Evolutionary conservation across 2,888 invertebrate genomes (phyloP).

Genomic region (Caenorhabditis sp.): DNA sequence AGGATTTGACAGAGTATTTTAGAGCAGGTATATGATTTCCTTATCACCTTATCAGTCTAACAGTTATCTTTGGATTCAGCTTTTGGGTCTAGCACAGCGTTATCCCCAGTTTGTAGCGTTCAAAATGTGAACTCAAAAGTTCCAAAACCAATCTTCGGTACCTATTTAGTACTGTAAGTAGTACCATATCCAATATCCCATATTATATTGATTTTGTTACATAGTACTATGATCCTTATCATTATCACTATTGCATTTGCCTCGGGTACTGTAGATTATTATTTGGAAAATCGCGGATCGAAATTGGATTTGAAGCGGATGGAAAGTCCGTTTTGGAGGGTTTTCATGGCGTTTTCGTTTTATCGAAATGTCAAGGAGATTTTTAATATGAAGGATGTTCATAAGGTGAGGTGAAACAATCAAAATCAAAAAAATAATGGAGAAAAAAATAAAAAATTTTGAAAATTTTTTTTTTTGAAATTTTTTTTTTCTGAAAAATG

Average conservation of each 20-base stretch:
- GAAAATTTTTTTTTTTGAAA: neutral
- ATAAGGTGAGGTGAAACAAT: slow-evolving; percentile 27
- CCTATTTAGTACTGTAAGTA: slow-evolving; percentile 44
- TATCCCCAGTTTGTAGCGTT: slow-evolving; percentile 57
- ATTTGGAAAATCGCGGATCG: slow-evolving; percentile 29
- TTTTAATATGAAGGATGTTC: slow-evolving; percentile 36
- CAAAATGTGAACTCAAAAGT: slow-evolving; percentile 54
- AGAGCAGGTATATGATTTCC: slow-evolving; percentile 19
- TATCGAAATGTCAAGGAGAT: slow-evolving; percentile 70
- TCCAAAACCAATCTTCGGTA: neutral
- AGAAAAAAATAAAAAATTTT: neutral
- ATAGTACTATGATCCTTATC: slow-evolving; percentile 10
- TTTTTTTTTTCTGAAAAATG: neutral
- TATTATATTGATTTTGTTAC: neutral
- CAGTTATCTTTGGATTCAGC: slow-evolving; percentile 18
- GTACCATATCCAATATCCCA: too few relatives aligned
- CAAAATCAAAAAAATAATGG: too few relatives aligned
- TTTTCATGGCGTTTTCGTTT: slow-evolving; percentile 68
- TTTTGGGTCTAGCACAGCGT: slow-evolving; percentile 8
- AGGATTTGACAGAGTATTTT: slow-evolving; percentile 59
- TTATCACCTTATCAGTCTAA: neutral
- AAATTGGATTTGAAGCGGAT: slow-evolving; percentile 20
- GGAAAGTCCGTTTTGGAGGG: slow-evolving; percentile 46
- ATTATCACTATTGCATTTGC: slow-evolving; percentile 15
- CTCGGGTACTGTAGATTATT: slow-evolving; percentile 51